phyloP scores from a whole-genome alignment of 2,888 invertebrate species.

The Agrochola circellaris region DNA sequence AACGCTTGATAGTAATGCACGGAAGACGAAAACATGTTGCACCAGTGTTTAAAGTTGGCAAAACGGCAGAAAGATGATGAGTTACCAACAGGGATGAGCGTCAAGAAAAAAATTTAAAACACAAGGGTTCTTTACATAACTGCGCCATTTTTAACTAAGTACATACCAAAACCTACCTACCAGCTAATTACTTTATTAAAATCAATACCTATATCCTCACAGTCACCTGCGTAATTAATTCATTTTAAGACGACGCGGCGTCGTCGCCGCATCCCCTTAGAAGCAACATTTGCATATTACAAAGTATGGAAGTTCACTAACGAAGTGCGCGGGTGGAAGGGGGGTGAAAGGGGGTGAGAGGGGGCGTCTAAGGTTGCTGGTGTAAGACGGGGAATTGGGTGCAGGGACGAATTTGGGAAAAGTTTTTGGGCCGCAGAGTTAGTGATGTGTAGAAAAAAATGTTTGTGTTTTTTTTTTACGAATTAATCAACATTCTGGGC shows the following conservation, averaged over 20 bases:
- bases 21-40: not conserved
- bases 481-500: not conserved
- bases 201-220: slow-evolving; percentile 63
- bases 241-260: slow-evolving; percentile 87
- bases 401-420: slow-evolving; percentile 78
- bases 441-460: not conserved
- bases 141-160: not conserved
- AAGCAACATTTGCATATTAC: slow-evolving; percentile 90
- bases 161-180: not conserved
- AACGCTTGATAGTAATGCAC: not conserved
- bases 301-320: slow-evolving; percentile 91
- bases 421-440: not conserved
- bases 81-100: not conserved
- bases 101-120: not conserved
- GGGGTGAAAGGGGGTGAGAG: slow-evolving; percentile 59
- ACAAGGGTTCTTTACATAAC: not conserved
- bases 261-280: slow-evolving; percentile 82
- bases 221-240: slow-evolving; percentile 90
- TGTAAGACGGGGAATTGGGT: slow-evolving; percentile 90
- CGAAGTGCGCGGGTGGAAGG: slow-evolving; percentile 79
- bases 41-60: not conserved
- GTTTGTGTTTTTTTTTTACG: not conserved
- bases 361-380: slow-evolving; percentile 85
- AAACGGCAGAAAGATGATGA: not conserved
- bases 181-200: slow-evolving; percentile 62